Evolutionary conservation across 2,113 vertebrate genomes (phyloP), one percentile per base, ranked within the genome.

Genomic region (Verasper variegatus): DNA sequence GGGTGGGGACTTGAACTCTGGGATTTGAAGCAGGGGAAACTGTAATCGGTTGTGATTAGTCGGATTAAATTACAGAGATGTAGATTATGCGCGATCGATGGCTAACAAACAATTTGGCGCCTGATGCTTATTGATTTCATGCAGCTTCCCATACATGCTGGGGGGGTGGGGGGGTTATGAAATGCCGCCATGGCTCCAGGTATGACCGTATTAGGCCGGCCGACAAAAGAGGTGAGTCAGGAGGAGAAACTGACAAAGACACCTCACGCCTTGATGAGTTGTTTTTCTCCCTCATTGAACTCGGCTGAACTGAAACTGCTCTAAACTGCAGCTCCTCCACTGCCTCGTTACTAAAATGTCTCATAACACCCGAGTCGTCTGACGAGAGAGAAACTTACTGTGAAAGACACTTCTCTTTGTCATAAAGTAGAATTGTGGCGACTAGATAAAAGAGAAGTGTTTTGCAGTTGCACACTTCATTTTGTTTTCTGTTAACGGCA

Each of bases 61-160:
- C 8, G n/a, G 75, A 83, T 84, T 86, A 80, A 87, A 89, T 88
- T 72, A 84, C 82, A 35, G 17, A 71, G 74, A 85, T 86, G 80
- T 74, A 84, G 64, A 86, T 91, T 90, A 1, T n/a, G 52, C 57
- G 35, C 64, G 54, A 87, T 88, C 88, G 76, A 78, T 86, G 24
- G n/a, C 60, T 3, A 54, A 83, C 78, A 87, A 90, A 91, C 86
- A 88, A 79, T 85, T 89, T 81, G 87, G 75, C 81, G 68, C 84
- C 81, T 78, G 69, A 80, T 69, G 61, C 18, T 23, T 72, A 91
- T 89, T 81, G 90, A 91, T 92, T 83, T 67, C 91, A n/a, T 67
- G 40, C 54, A 60, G 78, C 24, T 84, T 31, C 31, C 31, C 31
- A 31, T 7, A 68, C 69, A 82, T 18, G 62, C 76, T 73, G 82